Percentiles rank a stretch among this genome's conserved stretches.
Conservation (phyloP, 2,113 vertebrate species). For the Amblyornis subalaris region DNA sequence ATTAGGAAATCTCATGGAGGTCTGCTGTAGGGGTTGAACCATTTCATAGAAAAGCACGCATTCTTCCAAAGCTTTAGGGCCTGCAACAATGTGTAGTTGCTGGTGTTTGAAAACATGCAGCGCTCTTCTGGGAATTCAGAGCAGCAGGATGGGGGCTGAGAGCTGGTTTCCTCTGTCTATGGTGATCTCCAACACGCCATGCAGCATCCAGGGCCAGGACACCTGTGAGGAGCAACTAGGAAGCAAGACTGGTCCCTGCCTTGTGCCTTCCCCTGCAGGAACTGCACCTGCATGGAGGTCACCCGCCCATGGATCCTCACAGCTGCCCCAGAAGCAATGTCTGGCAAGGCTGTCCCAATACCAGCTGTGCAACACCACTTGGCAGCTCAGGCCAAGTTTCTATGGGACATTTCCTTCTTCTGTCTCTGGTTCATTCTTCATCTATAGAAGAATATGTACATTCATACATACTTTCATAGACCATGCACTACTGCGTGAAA, state of each 20-base stretch:
- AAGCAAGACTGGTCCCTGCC: not conserved
- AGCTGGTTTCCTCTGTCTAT: not conserved
- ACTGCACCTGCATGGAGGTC: accelerated
- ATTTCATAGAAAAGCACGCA: accelerated
- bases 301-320: accelerated
- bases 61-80: not conserved
- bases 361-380: not conserved
- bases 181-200: accelerated
- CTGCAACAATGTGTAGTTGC: not conserved
- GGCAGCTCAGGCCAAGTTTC: not conserved
- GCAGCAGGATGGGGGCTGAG: accelerated
- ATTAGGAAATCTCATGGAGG: not conserved
- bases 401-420: not conserved
- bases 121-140: not conserved
- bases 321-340: not conserved
- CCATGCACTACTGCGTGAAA: not conserved
- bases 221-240: accelerated
- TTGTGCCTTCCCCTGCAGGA: accelerated
- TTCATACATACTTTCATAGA: not conserved
- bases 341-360: not conserved
- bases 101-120: not conserved
- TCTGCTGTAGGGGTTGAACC: not conserved
- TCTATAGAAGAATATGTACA: not conserved
- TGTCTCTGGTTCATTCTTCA: not conserved
- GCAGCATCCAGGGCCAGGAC: too few species aligned